Percentiles rank a stretch among this genome's conserved stretches.
phyloP scores from a whole-genome alignment of 2,113 vertebrate species.

The Syngnathoides biaculeatus region DNA sequence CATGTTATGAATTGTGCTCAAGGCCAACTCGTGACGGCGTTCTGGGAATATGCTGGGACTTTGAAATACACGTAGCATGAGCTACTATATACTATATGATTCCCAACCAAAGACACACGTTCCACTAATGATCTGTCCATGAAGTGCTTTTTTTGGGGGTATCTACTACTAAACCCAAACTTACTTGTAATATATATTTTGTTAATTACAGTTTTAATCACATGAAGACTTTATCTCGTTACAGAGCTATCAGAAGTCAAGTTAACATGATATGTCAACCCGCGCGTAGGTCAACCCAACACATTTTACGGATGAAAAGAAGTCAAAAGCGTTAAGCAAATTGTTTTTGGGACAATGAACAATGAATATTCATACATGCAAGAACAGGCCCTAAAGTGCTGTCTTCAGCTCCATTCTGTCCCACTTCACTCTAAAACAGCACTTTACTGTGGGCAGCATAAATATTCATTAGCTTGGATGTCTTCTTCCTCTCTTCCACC shows the following conservation, averaged over 20 bases:
- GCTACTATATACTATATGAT: slow-evolving; percentile 12
- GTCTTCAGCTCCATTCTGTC: slow-evolving; percentile 66
- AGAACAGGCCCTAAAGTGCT: slow-evolving; percentile 65
- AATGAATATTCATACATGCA: slow-evolving; percentile 69
- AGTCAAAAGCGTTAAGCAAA: slow-evolving; percentile 57
- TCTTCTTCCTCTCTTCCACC: slow-evolving; percentile 60
- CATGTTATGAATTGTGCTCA: slow-evolving; percentile 47
- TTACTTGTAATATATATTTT: too few relatives aligned
- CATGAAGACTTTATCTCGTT: slow-evolving; percentile 9
- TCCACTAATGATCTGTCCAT: slow-evolving; percentile 19
- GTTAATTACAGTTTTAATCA: neutral
- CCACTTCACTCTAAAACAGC: slow-evolving; percentile 65
- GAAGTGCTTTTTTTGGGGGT: too few relatives aligned
- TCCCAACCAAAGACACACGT: slow-evolving; percentile 1
- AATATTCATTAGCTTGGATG: slow-evolving; percentile 69
- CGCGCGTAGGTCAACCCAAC: slow-evolving; percentile 32
- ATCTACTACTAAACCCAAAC: too few relatives aligned
- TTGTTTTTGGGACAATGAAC: slow-evolving; percentile 71
- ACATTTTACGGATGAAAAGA: slow-evolving; percentile 52
- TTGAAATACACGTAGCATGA: slow-evolving; percentile 14
- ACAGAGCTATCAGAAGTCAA: slow-evolving; percentile 13
- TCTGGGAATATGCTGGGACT: slow-evolving; percentile 15
- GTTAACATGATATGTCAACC: slow-evolving; percentile 20
- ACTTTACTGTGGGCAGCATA: slow-evolving; percentile 65
- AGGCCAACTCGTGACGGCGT: slow-evolving; percentile 38